phyloP scores from a whole-genome alignment of 2,888 invertebrate genomes.

The Meiosimyza platycephala region DNA sequence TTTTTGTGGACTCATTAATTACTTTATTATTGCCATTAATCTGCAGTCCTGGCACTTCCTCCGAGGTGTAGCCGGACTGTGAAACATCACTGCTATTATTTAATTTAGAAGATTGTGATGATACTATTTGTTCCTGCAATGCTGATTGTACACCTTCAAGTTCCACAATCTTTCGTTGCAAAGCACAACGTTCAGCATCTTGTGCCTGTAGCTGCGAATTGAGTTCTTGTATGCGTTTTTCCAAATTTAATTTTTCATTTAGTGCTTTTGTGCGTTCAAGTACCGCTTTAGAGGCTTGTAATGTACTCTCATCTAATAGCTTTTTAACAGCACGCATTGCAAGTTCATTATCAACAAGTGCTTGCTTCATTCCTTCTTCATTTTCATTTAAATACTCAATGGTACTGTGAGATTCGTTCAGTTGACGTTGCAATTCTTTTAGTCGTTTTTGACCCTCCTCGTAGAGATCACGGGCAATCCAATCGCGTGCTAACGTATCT shows the following conservation, averaged over 20 bases:
- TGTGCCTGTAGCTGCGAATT: conserved; percentile 48
- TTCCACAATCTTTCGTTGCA: conserved; percentile 49
- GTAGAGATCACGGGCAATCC: conserved; percentile 71
- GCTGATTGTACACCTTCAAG: conserved; percentile 56
- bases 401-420: conserved; percentile 65
- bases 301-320: conserved; percentile 77
- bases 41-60: conserved; percentile 59
- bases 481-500: conserved; percentile 70
- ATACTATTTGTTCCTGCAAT: conserved; percentile 50
- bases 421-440: conserved; percentile 67
- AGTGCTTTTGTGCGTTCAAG: conserved; percentile 79
- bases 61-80: conserved; percentile 68
- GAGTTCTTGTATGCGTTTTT: conserved; percentile 66
- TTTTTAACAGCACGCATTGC: conserved; percentile 73
- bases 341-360: conserved; percentile 65
- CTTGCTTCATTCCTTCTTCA: conserved; percentile 65
- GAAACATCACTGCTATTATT: conserved; percentile 56
- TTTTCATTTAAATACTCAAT: conserved; percentile 65
- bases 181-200: conserved; percentile 58
- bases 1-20: conserved; percentile 41
- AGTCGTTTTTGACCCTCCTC: conserved; percentile 69
- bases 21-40: conserved; percentile 16
- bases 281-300: conserved; percentile 80
- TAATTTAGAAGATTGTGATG: conserved; percentile 55
- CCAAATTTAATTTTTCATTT: conserved; percentile 76